A percentile compares a stretch with the other conserved stretches of the same genome.
Conservation (phyloP, 2,888 invertebrate species). For the Noctua comes region DNA sequence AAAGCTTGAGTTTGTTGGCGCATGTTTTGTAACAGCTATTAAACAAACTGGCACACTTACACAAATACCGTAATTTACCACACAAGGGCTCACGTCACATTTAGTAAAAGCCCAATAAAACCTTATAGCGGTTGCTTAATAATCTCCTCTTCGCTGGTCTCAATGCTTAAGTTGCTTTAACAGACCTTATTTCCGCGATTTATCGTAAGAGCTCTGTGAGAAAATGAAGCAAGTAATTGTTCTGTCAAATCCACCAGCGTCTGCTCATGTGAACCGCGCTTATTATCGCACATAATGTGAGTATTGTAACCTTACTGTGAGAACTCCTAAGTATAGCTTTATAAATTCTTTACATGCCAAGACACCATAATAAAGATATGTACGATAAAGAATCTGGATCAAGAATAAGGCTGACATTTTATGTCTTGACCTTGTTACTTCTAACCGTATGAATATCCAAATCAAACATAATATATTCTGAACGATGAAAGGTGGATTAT, state of each 20-base stretch:
- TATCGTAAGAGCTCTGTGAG: conserved; percentile 77
- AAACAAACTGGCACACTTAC: conserved; percentile 19
- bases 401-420: conserved; percentile 65
- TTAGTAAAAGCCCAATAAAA: conserved; percentile 68
- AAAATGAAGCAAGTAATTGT: conserved; percentile 82
- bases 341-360: conserved; percentile 65
- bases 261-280: conserved; percentile 79
- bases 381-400: conserved; percentile 67
- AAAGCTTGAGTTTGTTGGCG: neutral
- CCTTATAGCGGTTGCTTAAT: conserved; percentile 65
- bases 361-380: conserved; percentile 63
- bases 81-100: conserved; percentile 52
- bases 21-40: conserved; percentile 27
- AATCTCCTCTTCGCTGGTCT: conserved; percentile 57
- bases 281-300: conserved; percentile 73
- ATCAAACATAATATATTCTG: conserved; percentile 68
- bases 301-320: conserved; percentile 75
- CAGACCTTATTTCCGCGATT: conserved; percentile 79
- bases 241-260: conserved; percentile 76
- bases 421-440: conserved; percentile 68
- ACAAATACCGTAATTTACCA: conserved; percentile 44
- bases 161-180: conserved; percentile 62
- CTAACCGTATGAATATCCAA: conserved; percentile 65
- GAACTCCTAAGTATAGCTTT: conserved; percentile 74
- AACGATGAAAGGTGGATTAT: conserved; percentile 66